phyloP scores from a whole-genome alignment of 2,797 vertebrate species.

The Sebastes reedi region DNA sequence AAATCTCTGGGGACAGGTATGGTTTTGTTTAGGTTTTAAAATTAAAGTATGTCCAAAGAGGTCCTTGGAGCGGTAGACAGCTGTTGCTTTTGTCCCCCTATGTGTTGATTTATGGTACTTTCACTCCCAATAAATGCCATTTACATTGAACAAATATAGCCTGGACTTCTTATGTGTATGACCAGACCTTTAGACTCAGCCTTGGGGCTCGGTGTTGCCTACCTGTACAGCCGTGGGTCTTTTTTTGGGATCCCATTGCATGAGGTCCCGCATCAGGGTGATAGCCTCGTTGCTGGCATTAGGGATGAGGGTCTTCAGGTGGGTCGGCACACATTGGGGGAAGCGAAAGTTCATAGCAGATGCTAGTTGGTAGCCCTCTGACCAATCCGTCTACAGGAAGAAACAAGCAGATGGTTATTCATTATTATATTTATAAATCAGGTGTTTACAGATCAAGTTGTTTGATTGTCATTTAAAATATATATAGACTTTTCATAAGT shows the following conservation, averaged over 20 bases:
- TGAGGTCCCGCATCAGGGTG: slow-evolving; percentile 90
- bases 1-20: background rate
- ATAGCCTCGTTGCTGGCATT: slow-evolving; percentile 95
- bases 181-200: background rate
- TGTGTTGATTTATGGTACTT: background rate
- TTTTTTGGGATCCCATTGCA: slow-evolving; percentile 97
- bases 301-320: slow-evolving; percentile 95
- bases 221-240: slow-evolving; percentile 95
- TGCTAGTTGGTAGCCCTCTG: slow-evolving; percentile 94
- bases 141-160: background rate
- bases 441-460: background rate
- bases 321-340: slow-evolving; percentile 94
- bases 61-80: background rate
- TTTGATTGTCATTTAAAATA: background rate
- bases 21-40: background rate
- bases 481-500: background rate
- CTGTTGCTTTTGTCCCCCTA: background rate
- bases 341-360: slow-evolving; percentile 97
- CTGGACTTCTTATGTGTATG: background rate
- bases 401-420: slow-evolving; percentile 1
- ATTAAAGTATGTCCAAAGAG: background rate
- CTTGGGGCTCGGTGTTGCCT: background rate
- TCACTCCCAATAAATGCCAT: background rate
- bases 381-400: slow-evolving; percentile 89
- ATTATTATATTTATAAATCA: background rate